phyloP scores from a whole-genome alignment of 2,797 vertebrate species.

The Cheirogaleus major region DNA sequence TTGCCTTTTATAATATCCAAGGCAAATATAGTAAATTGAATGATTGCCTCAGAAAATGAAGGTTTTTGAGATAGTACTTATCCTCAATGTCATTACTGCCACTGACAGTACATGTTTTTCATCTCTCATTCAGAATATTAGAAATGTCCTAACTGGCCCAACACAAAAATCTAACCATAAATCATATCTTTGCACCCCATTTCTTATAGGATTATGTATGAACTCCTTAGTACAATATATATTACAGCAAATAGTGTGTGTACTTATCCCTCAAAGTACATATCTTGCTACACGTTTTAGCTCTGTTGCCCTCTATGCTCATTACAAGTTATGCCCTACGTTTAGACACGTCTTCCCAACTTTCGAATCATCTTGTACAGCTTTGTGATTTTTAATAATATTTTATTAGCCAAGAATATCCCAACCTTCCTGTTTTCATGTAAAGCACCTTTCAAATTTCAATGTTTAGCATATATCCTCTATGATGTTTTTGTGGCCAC shows the following conservation, averaged over 20 bases:
- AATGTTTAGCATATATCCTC: neutral
- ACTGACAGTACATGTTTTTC: neutral
- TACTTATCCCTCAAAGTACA: neutral
- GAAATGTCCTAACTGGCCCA: neutral
- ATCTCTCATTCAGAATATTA: neutral
- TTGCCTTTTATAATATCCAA: neutral
- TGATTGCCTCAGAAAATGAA: neutral
- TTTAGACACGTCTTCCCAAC: neutral
- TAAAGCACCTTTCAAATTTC: neutral
- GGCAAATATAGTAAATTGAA: neutral
- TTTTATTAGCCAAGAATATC: neutral
- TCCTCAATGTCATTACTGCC: neutral
- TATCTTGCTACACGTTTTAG: neutral
- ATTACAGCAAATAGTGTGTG: neutral
- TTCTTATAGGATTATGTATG: neutral
- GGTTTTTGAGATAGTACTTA: neutral
- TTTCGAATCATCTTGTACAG: neutral
- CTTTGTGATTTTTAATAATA: neutral
- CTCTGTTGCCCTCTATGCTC: rapidly evolving
- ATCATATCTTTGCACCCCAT: neutral
- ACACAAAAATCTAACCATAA: neutral
- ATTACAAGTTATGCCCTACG: neutral
- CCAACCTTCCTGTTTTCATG: neutral
- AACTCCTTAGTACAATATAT: neutral
- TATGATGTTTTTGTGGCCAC: neutral